phyloP scores from a whole-genome alignment of 2,888 invertebrate species.

The Polietes domitor region DNA sequence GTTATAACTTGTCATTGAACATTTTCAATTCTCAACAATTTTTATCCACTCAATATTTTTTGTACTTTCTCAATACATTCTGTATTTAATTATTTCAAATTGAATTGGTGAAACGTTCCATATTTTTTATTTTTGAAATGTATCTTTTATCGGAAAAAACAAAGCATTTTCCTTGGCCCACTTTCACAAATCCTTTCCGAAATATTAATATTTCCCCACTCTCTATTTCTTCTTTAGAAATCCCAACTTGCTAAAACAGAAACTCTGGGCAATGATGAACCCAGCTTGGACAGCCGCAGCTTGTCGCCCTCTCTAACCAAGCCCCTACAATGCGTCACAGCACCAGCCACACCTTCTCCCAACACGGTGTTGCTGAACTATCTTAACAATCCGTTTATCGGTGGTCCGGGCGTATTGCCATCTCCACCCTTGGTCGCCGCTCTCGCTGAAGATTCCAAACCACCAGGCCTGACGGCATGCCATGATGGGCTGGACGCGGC shows the following conservation, averaged over 20 bases:
- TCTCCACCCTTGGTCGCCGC: constrained; percentile 67
- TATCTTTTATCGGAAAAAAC: too few relatives aligned
- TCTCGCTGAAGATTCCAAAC: constrained; percentile 74
- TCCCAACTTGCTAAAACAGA: constrained; percentile 58
- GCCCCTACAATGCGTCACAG: constrained; percentile 71
- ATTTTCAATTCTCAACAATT: too few relatives aligned
- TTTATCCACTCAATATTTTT: too few relatives aligned
- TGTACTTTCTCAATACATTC: too few relatives aligned
- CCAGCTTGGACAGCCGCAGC: constrained; percentile 47
- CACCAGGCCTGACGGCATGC: constrained; percentile 72
- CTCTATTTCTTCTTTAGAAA: constrained; percentile 60
- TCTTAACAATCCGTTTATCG: constrained; percentile 79
- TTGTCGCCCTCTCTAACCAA: constrained; percentile 55
- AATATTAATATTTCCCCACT: constrained; percentile 44
- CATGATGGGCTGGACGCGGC: constrained; percentile 73
- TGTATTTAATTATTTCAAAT: too few relatives aligned
- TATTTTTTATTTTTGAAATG: too few relatives aligned
- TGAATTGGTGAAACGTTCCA: too few relatives aligned
- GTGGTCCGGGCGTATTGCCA: constrained; percentile 74
- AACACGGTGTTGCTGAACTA: constrained; percentile 71
- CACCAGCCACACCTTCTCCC: constrained; percentile 52
- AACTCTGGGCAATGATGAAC: constrained; percentile 72
- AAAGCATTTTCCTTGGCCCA: too few relatives aligned
- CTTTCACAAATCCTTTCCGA: not conserved
- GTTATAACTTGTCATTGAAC: too few relatives aligned